A percentile compares a stretch with the other conserved stretches of the same genome.
These are phyloP conservation scores for Tenthredo distinguenda DNA, from an alignment of 2,888 invertebrate species.

Conservation along the genomic window DNA sequence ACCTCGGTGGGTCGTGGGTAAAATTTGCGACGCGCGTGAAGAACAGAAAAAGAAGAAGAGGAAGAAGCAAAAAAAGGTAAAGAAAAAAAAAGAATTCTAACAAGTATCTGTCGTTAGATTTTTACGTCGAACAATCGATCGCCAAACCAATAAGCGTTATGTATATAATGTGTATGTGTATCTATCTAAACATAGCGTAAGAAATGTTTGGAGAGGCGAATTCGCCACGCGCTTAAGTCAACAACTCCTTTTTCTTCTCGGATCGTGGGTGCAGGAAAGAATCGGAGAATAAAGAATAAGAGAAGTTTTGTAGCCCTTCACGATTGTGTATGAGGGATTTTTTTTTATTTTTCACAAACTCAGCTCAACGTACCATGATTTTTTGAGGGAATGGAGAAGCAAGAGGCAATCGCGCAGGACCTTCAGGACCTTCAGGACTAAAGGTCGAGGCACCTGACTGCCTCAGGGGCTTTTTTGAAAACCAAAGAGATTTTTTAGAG, in stretches of 20 bases:
- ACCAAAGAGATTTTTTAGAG: slow-evolving; percentile 63
- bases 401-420: slow-evolving; percentile 43
- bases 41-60: not conserved
- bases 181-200: slow-evolving; percentile 39
- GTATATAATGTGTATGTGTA: slow-evolving; percentile 13
- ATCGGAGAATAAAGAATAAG: slow-evolving; percentile 29
- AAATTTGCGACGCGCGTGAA: slow-evolving; percentile 17
- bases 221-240: slow-evolving; percentile 77
- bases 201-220: slow-evolving; percentile 72
- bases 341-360: slow-evolving; percentile 65
- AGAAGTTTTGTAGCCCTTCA: slow-evolving; percentile 49
- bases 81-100: not conserved
- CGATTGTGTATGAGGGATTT: slow-evolving; percentile 49
- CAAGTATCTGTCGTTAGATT: slow-evolving; percentile 34
- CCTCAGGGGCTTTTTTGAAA: slow-evolving; percentile 64
- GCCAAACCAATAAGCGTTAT: slow-evolving; percentile 4
- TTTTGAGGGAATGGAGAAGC: slow-evolving; percentile 39
- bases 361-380: slow-evolving; percentile 59
- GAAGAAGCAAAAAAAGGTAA: not conserved
- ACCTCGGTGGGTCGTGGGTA: not conserved
- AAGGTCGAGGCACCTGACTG: slow-evolving; percentile 72
- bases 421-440: slow-evolving; percentile 55
- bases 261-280: slow-evolving; percentile 40
- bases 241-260: slow-evolving; percentile 63
- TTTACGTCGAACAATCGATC: slow-evolving; percentile 43